Base-by-base conservation (phyloP, 2,888 invertebrate species). In the Phasia obesa region DNA sequence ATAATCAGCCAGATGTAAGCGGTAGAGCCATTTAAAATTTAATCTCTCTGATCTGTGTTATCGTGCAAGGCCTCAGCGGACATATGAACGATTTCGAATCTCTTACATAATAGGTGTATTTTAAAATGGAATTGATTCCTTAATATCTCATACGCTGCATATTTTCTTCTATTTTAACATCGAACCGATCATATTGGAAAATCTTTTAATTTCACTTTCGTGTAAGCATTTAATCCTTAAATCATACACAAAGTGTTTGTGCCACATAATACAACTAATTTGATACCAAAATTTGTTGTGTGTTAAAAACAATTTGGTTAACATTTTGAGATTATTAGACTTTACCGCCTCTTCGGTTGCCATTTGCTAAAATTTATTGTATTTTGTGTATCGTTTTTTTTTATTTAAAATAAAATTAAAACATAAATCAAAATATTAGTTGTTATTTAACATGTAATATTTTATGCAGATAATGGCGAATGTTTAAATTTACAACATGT, bases 381-480 rank as follows among this genome's bases (percentile, higher is more conserved):
- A 74, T 23, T 25, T 47, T n/a, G 21, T 35, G 15, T 35, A 17
- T 17, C 23, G 51, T 31, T 21, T 65, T 64, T 49, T n/a, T 55
- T 7, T 57, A 65, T 78, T 67, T 73, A 19, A 73, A 65, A 73
- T 44, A 67, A 73, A 79, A 79, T 78, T 74, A 69, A 70, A 74
- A 64, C 74, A 78, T 83, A 83, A 83, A 75, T 83, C 82, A 83
- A 70, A 83, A 83, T 74, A 83, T 83, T 83, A 75, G 70, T 76
- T 78, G 74, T 75, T 78, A 78, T 83, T 83, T 78, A 83, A 59
- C 78, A 67, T 79, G 78, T 83, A 83, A 78, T 83, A 83, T 78
- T 78, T 83, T 83, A 78, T 78, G 64, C 57, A 83, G 82, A 83
- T 83, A 83, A 78, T 78, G 65, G 76, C 4, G 59, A 75, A 74